Evolutionary conservation across 2,113 vertebrate genomes (phyloP), one percentile per base, ranked within the genome.

Genomic region (Eublepharis macularius): DNA sequence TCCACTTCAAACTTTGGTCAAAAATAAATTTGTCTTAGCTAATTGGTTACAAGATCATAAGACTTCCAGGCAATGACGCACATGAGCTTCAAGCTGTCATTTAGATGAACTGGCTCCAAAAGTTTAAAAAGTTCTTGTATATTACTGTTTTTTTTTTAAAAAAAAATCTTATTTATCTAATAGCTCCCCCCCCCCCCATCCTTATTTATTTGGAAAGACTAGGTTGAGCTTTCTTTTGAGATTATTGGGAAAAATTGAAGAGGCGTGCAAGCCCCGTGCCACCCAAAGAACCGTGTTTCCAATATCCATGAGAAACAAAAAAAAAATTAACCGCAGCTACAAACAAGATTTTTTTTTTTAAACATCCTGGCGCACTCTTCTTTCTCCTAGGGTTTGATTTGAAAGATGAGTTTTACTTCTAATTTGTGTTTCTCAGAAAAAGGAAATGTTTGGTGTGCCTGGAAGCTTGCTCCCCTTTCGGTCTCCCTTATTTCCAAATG

Each of bases 121-220:
- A 94, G n/a, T n/a, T n/a, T n/a, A 94, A 94, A 93, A 94, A 94
- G 90, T 90, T 88, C 82, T 54, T 82, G 73, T 86, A 91, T 89
- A 86, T 78, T 85, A 83, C 87, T 85, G 78, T 73, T 66, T 66
- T n/a, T 77, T 77, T 83, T 57, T 84, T 84, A 21, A 11, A 29
- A 43, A 84, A 65, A 57, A 90, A 90, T 91, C 81, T 90, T 94
- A 90, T 94, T 95, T 94, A 94, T 93, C 92, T 83, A 34, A 45
- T 29, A 83, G 39, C 70, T 43, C 45, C 45, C 45, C 45, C 45
- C 54, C 16, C 57, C 19, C 86, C 73, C 81, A 85, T 39, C 66
- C 76, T 92, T 93, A 93, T 95, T 95, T 94, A 95, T 95, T 94
- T 87, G 87, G 85, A 90, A 93, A 90, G 89, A 86, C 87, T 94